Evolutionary conservation across 2,888 invertebrate species (phyloP), one percentile per base, ranked within the genome.

Genomic region (Chirona hameri): DNA sequence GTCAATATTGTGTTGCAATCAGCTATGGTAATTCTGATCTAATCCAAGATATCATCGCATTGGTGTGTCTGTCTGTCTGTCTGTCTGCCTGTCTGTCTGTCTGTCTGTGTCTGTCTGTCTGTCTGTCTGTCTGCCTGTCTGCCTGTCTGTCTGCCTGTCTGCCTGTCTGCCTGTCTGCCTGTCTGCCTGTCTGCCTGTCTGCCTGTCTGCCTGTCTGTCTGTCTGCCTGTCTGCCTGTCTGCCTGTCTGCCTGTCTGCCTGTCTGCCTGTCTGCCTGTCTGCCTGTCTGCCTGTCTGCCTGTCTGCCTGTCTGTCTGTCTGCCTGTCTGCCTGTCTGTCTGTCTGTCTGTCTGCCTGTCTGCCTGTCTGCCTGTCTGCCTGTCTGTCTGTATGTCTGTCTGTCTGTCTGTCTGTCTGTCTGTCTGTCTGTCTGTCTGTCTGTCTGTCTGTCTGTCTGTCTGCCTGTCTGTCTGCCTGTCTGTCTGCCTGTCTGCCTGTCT

Each of bases 391-490:
- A 5, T 7, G 39, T 7, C 39, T 39, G 7, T 7, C 7, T 39
- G 39, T 39, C 52, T n/a, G n/a, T n/a, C 27, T 46, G 21, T 29
- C 27, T 18, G 3, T n/a, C 83, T 86, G 85, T 24, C 88, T 39
- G 39, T 39, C 39, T 39, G 39, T 2, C 7, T 7, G 39, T 7
- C 39, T 39, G 7, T 7, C 7, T 39, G 39, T 39, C 52, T n/a
- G n/a, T n/a, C 27, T 46, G 21, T 29, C 27, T 18, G 3, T n/a
- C 83, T 86, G 85, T 24, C 88, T 39, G 39, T 39, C 39, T 39
- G 39, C 4, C 7, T 7, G 39, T 7, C 39, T 39, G 7, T 7
- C 7, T 39, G 39, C 52, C 27, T 46, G 21, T 29, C 27, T 18
- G 3, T n/a, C 83, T 86, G 85, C n/a, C 88, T 39, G 39, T 39